phyloP scores from a whole-genome alignment of 2,797 vertebrate species.

The Cynopterus sphinx region DNA sequence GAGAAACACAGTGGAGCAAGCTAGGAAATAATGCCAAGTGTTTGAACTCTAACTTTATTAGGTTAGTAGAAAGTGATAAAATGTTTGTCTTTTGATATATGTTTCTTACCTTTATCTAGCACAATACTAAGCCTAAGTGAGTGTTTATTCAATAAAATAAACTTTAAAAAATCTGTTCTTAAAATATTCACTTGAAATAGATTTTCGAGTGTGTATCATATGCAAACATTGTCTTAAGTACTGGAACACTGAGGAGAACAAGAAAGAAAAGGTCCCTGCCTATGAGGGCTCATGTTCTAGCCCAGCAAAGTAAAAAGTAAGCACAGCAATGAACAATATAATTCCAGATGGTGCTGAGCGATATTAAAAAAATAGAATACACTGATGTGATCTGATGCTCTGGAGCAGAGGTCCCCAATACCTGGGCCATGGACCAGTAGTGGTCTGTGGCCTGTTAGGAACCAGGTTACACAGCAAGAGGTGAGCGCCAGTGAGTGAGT shows the following conservation, averaged over 20 bases:
- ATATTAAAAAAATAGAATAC: not conserved
- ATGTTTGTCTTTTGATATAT: not conserved
- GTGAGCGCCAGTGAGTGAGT: no score
- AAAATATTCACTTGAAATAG: not conserved
- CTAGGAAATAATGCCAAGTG: not conserved
- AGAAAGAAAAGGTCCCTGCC: not conserved
- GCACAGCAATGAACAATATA: not conserved
- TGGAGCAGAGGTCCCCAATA: no score
- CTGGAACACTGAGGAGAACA: not conserved
- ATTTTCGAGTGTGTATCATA: not conserved
- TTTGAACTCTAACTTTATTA: not conserved
- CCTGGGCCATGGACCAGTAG: no score
- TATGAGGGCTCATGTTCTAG: not conserved
- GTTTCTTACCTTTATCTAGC: not conserved
- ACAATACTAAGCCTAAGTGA: not conserved
- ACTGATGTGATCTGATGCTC: not conserved
- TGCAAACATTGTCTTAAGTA: not conserved
- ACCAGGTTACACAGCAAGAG: no score
- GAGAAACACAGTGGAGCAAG: not conserved
- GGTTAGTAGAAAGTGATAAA: slow-evolving; percentile 4
- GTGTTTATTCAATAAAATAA: not conserved
- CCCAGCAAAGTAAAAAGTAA: not conserved
- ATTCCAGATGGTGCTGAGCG: not conserved
- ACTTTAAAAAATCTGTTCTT: not conserved
- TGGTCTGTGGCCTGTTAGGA: no score